Evolutionary conservation across 2,888 invertebrate genomes (phyloP).

Genomic region (Nephrocerus scutellatus): DNA sequence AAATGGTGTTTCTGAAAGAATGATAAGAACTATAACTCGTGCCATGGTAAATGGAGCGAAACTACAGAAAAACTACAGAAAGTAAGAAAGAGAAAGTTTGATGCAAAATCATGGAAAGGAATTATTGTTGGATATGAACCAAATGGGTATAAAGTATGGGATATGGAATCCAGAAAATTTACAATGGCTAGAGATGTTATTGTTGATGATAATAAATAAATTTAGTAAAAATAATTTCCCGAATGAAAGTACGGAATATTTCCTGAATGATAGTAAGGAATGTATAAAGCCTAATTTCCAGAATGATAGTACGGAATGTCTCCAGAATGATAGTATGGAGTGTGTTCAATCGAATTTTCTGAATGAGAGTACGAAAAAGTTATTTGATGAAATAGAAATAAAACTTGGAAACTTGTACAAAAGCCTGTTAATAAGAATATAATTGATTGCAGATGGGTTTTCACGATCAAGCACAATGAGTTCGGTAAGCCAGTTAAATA

Average conservation of each 20-base stretch:
- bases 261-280: too few relatives aligned
- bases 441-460: slow-evolving; percentile 23
- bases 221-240: too few relatives aligned
- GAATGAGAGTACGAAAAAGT: too few relatives aligned
- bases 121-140: slow-evolving; percentile 11
- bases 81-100: slow-evolving; percentile 7
- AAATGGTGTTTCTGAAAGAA: too few relatives aligned
- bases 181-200: slow-evolving; percentile 34
- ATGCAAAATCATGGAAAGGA: slow-evolving; percentile 11
- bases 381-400: too few relatives aligned
- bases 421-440: slow-evolving; percentile 20
- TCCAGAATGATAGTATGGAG: too few relatives aligned
- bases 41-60: slow-evolving; percentile 31
- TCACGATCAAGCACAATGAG: slow-evolving; percentile 21
- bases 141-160: slow-evolving; percentile 34
- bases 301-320: too few relatives aligned
- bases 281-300: too few relatives aligned
- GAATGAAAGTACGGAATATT: too few relatives aligned
- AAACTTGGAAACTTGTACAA: slow-evolving; percentile 20
- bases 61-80: too few relatives aligned
- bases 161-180: slow-evolving; percentile 30
- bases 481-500: slow-evolving; percentile 18
- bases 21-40: slow-evolving; percentile 35
- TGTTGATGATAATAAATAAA: slow-evolving; percentile 37
- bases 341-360: too few relatives aligned